A percentile compares a stretch with the other conserved stretches of the same genome.
Evolutionary conservation across 1,140 invertebrate genomes (phyloP).

Genomic region (Aphaenogaster rudis): DNA sequence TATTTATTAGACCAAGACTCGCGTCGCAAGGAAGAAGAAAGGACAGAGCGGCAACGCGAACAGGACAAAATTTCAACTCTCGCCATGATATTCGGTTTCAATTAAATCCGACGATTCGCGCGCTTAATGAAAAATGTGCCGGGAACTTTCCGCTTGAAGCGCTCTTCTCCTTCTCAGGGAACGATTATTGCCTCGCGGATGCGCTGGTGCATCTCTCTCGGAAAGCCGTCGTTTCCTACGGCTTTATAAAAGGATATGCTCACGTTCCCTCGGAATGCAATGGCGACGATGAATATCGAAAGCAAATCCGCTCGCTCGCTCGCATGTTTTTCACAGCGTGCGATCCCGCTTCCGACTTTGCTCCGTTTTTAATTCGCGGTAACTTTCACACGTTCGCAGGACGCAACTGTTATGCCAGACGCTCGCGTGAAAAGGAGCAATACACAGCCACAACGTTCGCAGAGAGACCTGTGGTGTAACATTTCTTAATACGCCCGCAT

Average conservation of each 20-base stretch:
- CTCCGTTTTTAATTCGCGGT: conserved; percentile 49
- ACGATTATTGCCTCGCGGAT: conserved; percentile 53
- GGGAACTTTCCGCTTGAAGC: conserved; percentile 56
- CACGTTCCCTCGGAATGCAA: conserved; percentile 1
- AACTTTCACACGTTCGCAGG: conserved; percentile 47
- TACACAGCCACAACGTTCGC: background rate
- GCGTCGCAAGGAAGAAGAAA: background rate
- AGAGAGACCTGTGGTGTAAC: background rate
- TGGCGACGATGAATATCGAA: conserved; percentile 15
- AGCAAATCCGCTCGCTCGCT: conserved; percentile 23
- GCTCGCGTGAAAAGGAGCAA: conserved; percentile 34
- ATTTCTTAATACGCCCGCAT: background rate
- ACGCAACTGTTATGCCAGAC: conserved; percentile 34
- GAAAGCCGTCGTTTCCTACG: conserved; percentile 42
- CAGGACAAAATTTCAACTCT: conserved; percentile 29
- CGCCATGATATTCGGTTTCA: conserved; percentile 61
- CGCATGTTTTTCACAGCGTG: background rate
- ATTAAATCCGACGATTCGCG: conserved; percentile 59
- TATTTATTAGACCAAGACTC: background rate
- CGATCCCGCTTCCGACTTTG: conserved; percentile 31
- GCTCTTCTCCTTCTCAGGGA: conserved; percentile 14
- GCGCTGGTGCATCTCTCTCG: conserved; percentile 35
- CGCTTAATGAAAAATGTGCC: conserved; percentile 62
- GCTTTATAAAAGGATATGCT: conserved; percentile 33
- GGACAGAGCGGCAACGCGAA: background rate